Percentiles rank a stretch among this genome's conserved stretches.
phyloP scores from a whole-genome alignment of 2,113 vertebrate genomes.

The Lasiurus borealis region DNA sequence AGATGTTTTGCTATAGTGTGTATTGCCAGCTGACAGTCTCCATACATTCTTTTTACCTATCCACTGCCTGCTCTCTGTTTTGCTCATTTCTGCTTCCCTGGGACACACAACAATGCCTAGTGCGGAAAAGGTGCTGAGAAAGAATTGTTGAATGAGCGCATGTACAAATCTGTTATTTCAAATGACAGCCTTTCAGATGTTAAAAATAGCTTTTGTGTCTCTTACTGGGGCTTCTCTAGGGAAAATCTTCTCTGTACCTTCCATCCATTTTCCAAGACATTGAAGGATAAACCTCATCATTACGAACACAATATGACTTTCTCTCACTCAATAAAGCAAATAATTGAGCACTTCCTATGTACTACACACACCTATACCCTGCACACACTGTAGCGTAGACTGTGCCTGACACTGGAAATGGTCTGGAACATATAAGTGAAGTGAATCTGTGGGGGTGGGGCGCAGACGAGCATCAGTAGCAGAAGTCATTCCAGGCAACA shows the following conservation, averaged over 20 bases:
- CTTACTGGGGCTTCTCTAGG: background rate
- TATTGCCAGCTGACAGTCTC: background rate
- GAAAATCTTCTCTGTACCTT: background rate
- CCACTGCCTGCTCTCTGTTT: background rate
- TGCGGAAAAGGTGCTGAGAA: background rate
- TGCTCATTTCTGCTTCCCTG: background rate
- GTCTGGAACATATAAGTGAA: background rate
- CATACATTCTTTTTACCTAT: background rate
- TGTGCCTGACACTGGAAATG: background rate
- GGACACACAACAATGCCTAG: background rate
- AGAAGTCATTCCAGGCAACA: background rate
- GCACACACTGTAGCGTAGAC: background rate
- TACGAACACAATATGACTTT: background rate
- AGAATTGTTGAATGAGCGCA: background rate
- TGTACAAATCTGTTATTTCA: constrained; percentile 35
- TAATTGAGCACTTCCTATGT: background rate
- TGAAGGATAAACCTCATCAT: background rate
- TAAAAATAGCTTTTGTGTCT: background rate
- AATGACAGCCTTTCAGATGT: background rate
- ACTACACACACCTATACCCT: background rate
- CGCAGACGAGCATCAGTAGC: background rate
- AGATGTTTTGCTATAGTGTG: background rate
- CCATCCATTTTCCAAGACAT: background rate
- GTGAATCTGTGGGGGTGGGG: background rate
- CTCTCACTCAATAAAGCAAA: background rate